Evolutionary conservation across 2,888 invertebrate genomes (phyloP).

Genomic region (Leptogaster cylindrica): DNA sequence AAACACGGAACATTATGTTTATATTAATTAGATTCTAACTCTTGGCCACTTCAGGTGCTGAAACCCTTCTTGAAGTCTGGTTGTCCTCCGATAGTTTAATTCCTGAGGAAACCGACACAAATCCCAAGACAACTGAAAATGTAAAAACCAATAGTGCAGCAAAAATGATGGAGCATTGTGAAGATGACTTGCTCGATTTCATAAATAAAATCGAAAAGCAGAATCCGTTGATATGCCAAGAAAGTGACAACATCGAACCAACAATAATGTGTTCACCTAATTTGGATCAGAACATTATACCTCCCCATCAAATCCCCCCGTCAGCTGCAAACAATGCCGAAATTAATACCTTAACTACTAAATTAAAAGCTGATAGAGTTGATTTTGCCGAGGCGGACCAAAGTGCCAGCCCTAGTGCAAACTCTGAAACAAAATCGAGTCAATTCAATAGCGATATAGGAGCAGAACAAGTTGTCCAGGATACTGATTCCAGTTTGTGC

Average conservation of each 20-base stretch:
- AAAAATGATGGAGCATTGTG: conserved; percentile 40
- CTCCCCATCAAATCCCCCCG: background rate
- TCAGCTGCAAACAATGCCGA: background rate
- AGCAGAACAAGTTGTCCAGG: background rate
- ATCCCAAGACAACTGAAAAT: conserved; percentile 50
- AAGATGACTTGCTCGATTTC: conserved; percentile 57
- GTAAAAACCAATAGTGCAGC: conserved; percentile 32
- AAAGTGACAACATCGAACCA: conserved; percentile 61
- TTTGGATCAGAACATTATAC: conserved; percentile 9
- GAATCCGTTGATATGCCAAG: conserved; percentile 52
- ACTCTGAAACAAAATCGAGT: background rate
- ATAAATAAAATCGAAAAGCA: conserved; percentile 54
- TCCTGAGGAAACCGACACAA: conserved; percentile 44
- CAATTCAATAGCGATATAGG: conserved; percentile 5
- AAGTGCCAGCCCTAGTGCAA: background rate
- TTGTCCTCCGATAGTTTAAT: conserved; percentile 62
- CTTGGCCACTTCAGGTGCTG: conserved; percentile 74
- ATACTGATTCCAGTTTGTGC: background rate
- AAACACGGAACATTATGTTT: background rate
- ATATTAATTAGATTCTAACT: background rate
- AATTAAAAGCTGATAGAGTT: background rate
- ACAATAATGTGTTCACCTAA: conserved; percentile 50
- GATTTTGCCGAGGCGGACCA: background rate
- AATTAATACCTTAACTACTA: background rate
- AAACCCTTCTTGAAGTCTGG: conserved; percentile 80